Base-by-base conservation (phyloP, 1,140 invertebrate genomes). In the Polypedilum vanderplanki region DNA sequence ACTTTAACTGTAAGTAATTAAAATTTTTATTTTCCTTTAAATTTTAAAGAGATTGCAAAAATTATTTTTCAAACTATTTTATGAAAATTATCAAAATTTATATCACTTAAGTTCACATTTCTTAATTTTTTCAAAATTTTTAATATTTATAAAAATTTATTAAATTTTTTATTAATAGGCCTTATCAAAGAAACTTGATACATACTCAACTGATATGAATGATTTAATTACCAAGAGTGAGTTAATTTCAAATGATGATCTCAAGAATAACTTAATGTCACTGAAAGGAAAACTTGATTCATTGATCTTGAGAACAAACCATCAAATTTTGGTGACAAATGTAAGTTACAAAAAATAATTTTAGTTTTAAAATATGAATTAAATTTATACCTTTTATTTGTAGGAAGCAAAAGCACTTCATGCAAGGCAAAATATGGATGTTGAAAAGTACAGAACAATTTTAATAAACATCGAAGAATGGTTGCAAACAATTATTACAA, bases 401-500 rank as follows among this genome's bases (percentile, higher is more conserved):
- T 82, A 85, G 84, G 79, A 83, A 17, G 81, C 83, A 10, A 83
- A 82, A 79, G 77, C 77, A 41, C 77, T 82, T 75, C 65, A 82
- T 65, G 79, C 77, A 41, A 79, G 75, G 70, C 80, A 82, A 77
- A 76, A 78, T 12, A 78, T 80, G 74, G 80, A 84, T 77, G 78
- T 84, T 22, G 81, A 82, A 79, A 80, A 84, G 75, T 80, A 84
- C 64, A 83, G 81, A 76, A 77, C 80, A 76, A 82, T 83, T 76
- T 78, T 85, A 5, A 67, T 74, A 7, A 81, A 82, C 79, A 78
- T 85, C 10, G 84, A 85, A 75, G 75, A 77, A 40, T 85, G 84
- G 84, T 79, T 85, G 40, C 80, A 83, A 76, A 78, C 77, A 9
- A 85, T 84, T 15, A 83, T 84, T 75, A 77, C 79, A 40, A 82